These are phyloP conservation scores for Lepidurus couesii DNA, from an alignment of 1,140 invertebrate species.

Conservation along the genomic window DNA sequence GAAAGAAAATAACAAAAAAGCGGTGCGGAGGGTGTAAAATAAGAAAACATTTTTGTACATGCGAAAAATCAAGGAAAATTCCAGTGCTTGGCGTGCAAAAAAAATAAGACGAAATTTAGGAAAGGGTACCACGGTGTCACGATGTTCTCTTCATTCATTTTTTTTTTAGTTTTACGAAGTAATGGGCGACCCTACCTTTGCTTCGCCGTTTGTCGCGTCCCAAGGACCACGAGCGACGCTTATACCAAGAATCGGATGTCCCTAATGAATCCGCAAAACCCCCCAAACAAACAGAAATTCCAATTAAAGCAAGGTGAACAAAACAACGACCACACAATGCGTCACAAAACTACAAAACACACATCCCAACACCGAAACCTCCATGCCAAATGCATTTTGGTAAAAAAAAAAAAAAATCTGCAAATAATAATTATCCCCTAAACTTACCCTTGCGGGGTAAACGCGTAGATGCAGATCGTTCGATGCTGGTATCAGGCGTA, in stretches of 20 bases:
- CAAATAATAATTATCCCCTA: background rate
- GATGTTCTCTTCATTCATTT: no score
- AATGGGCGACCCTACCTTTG: conserved; percentile 36
- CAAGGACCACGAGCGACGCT: conserved; percentile 39
- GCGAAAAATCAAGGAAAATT: background rate
- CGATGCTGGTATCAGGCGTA: conserved; percentile 42
- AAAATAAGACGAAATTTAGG: no score
- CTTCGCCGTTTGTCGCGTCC: conserved; percentile 37
- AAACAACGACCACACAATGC: conserved; percentile 28
- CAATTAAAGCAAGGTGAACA: conserved; percentile 34
- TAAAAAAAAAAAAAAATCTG: no score
- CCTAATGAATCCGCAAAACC: conserved; percentile 28
- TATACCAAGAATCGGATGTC: conserved; percentile 34
- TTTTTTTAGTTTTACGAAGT: background rate
- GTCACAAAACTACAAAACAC: conserved; percentile 24
- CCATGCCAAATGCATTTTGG: no score
- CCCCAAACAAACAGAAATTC: conserved; percentile 35
- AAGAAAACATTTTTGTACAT: background rate
- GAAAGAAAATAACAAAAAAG: background rate
- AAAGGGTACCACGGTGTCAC: no score
- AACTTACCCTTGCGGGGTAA: conserved; percentile 42
- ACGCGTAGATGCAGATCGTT: conserved; percentile 44
- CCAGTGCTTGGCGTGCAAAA: background rate
- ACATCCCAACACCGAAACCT: background rate
- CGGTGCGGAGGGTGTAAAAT: background rate